Percentiles rank a stretch among this genome's conserved stretches.
These are phyloP conservation scores for Ichneumoninae sp. DNA, from an alignment of 2,888 invertebrate genomes.

Conservation along the genomic window DNA sequence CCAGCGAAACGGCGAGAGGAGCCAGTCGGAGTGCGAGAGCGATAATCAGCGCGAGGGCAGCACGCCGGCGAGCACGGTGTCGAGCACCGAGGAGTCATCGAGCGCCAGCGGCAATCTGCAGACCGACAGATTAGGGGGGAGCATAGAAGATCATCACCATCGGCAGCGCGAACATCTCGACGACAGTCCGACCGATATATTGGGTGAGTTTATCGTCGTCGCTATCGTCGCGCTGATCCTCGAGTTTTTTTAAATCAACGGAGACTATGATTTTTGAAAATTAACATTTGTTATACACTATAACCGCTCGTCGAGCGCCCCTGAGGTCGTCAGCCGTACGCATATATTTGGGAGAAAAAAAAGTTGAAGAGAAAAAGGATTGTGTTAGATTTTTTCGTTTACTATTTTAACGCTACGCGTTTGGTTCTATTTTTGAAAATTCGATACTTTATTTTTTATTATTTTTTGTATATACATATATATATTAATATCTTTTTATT, in stretches of 20 bases:
- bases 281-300: not conserved
- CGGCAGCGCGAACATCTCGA: constrained; percentile 64
- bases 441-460: constrained; percentile 1
- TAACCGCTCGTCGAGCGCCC: not conserved
- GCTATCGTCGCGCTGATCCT: constrained; percentile 60
- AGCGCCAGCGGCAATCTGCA: constrained; percentile 75
- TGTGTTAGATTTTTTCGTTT: not conserved
- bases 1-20: constrained; percentile 78
- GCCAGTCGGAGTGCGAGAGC: constrained; percentile 80
- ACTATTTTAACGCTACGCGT: not conserved
- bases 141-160: constrained; percentile 71
- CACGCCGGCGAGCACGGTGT: constrained; percentile 82
- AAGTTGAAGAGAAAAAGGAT: not conserved
- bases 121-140: constrained; percentile 72
- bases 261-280: not conserved
- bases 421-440: not conserved
- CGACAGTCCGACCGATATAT: constrained; percentile 77
- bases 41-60: constrained; percentile 81
- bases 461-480: not conserved
- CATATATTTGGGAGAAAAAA: not conserved
- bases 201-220: constrained; percentile 79
- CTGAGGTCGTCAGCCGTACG: not conserved
- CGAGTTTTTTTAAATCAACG: constrained; percentile 58
- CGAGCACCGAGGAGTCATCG: constrained; percentile 80
- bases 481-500: not conserved